These are phyloP conservation scores for Strix uralensis DNA, from an alignment of 2,113 vertebrate genomes.

Conservation along the genomic window DNA sequence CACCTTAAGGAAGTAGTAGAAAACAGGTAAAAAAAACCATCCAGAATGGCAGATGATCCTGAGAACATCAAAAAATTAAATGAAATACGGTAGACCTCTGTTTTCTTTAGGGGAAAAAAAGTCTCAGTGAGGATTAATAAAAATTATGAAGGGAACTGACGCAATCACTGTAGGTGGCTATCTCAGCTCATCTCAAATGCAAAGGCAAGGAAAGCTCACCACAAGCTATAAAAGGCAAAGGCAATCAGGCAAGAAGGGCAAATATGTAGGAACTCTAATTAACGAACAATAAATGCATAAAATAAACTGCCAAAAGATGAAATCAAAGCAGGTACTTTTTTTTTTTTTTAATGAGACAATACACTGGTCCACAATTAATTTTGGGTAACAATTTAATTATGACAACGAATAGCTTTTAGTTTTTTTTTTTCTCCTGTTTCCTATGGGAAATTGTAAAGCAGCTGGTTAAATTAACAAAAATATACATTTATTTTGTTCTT, in stretches of 20 bases:
- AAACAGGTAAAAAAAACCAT: not conserved
- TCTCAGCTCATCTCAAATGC: constrained; percentile 52
- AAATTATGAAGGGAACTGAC: constrained; percentile 55
- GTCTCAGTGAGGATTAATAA: constrained; percentile 24
- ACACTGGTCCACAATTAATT: not conserved
- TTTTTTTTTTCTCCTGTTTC: not conserved
- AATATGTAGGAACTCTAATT: constrained; percentile 59
- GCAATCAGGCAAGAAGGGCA: constrained; percentile 61
- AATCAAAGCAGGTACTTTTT: constrained; percentile 34
- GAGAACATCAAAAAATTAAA: not conserved
- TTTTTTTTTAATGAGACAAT: constrained; percentile 21
- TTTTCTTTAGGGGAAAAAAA: not conserved
- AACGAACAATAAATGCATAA: constrained; percentile 52
- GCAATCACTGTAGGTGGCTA: constrained; percentile 59
- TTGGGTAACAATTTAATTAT: constrained; percentile 45
- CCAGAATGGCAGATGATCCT: not conserved
- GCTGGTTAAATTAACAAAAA: not conserved
- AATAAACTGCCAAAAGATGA: constrained; percentile 45
- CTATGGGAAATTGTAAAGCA: not conserved
- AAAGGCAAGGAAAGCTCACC: constrained; percentile 24
- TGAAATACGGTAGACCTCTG: constrained; percentile 2
- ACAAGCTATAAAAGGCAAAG: constrained; percentile 64
- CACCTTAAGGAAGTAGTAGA: not conserved
- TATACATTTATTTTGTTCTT: not conserved
- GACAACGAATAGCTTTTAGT: not conserved